Evolutionary conservation across 2,888 invertebrate species (phyloP), one percentile per base, ranked within the genome.

Genomic region (Tenthredo notha): DNA sequence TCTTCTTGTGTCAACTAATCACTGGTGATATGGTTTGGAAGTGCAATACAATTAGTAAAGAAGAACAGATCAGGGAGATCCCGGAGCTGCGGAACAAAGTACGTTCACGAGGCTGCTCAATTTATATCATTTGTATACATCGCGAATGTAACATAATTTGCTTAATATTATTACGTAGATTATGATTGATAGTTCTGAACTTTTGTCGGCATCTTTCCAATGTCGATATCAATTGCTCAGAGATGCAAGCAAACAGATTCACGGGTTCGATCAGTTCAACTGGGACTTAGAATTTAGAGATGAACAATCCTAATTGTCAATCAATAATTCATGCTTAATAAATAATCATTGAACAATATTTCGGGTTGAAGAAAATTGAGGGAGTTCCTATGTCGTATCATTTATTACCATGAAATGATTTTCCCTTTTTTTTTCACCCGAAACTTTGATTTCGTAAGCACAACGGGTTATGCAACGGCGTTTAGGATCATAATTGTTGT

Each of bases 401-500:
- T 21, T 29, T 25, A 21, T n/a, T 21, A 74, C 21, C 72, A 43
- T 50, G 33, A 6, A 50, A 77, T 54, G 15, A 33, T 67, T 67
- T 54, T 77, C 5, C 40, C 10, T 9, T 7, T 0, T 2, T 18
- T 18, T 29, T 25, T 5, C 21, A 33, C 18, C 77, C 15, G 18
- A 9, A 29, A 43, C 12, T n/a, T 40, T 74, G 43, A 29, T 80
- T 61, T 80, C 61, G 40, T n/a, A 58, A 80, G 10, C 12, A 37
- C 21, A 61, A 58, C 40, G 37, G 6, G n/a, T 80, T 50, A 40
- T 37, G 61, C 21, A 40, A 80, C 61, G 6, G n/a, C 37, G 40
- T 33, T 29, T 61, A 80, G 21, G 25, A 25, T 80, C 10, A 58
- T 40, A 61, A 80, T 80, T 80, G 40, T 80, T 80, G 80, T 37